A percentile compares a stretch with the other conserved stretches of the same genome.
Conservation (phyloP, 2,113 vertebrate genomes). For the Oreochromis niloticus region DNA sequence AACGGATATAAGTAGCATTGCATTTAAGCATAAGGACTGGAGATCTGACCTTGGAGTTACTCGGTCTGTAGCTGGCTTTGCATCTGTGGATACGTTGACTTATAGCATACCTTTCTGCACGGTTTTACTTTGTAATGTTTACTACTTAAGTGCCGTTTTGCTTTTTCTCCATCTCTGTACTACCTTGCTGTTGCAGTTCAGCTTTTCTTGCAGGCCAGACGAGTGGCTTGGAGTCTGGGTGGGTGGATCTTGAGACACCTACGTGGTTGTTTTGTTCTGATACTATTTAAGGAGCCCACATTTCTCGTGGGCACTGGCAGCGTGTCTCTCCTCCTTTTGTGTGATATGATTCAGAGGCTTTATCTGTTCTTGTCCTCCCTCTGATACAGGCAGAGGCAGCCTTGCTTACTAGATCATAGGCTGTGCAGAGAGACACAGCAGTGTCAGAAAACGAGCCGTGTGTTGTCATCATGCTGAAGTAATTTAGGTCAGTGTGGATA, state of each 20-base stretch:
- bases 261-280: slow-evolving; percentile 54
- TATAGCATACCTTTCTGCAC: neutral
- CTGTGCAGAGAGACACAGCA: slow-evolving; percentile 36
- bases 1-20: neutral
- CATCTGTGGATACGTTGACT: neutral
- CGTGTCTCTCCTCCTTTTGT: slow-evolving; percentile 57
- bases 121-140: neutral
- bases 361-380: slow-evolving; percentile 61
- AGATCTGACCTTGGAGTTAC: neutral
- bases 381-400: slow-evolving; percentile 56
- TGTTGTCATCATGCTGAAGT: slow-evolving; percentile 57
- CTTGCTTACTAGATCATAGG: slow-evolving; percentile 53
- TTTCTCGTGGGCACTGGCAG: slow-evolving; percentile 65
- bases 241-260: slow-evolving; percentile 59
- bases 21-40: neutral
- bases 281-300: slow-evolving; percentile 69
- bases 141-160: neutral
- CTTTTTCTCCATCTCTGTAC: neutral
- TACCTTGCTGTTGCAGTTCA: neutral
- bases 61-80: neutral
- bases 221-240: slow-evolving; percentile 30
- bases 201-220: slow-evolving; percentile 28
- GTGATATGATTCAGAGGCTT: slow-evolving; percentile 64
- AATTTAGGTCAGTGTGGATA: slow-evolving; percentile 56
- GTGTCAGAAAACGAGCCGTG: slow-evolving; percentile 42